phyloP scores from a whole-genome alignment of 1,140 invertebrate species.

The Helicoverpa armigera region DNA sequence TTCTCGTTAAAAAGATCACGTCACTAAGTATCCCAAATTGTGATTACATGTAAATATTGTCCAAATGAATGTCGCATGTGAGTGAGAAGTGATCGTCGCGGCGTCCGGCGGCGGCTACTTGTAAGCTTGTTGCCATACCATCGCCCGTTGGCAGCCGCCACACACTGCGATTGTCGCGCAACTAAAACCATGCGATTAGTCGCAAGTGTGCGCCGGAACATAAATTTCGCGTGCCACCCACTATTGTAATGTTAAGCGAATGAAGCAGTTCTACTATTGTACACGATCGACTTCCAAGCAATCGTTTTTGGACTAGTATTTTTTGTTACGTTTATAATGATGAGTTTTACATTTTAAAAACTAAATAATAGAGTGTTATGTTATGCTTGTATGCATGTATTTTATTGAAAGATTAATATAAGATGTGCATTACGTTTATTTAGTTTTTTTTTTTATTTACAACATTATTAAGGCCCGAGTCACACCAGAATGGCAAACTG shows the following conservation, averaged over 20 bases:
- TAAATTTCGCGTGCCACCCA: slow-evolving; percentile 16
- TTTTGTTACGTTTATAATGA: slow-evolving; percentile 57
- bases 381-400: slow-evolving; percentile 58
- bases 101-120: no score
- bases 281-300: slow-evolving; percentile 42
- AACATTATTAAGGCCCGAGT: not conserved
- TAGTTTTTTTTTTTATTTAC: not conserved
- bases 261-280: slow-evolving; percentile 63
- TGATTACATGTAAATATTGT: no score
- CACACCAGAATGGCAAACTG: no score
- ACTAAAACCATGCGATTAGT: slow-evolving; percentile 5
- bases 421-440: slow-evolving; percentile 25
- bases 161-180: not conserved
- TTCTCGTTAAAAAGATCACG: no score
- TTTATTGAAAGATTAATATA: slow-evolving; percentile 60
- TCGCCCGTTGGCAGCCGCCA: not conserved
- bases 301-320: slow-evolving; percentile 59
- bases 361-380: slow-evolving; percentile 70
- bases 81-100: no score
- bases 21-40: no score
- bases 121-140: not conserved
- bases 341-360: slow-evolving; percentile 52
- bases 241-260: slow-evolving; percentile 73
- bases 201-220: not conserved
- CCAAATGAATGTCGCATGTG: no score